Base-by-base conservation (phyloP, 1,140 invertebrate species). In the Drosophila tani region DNA sequence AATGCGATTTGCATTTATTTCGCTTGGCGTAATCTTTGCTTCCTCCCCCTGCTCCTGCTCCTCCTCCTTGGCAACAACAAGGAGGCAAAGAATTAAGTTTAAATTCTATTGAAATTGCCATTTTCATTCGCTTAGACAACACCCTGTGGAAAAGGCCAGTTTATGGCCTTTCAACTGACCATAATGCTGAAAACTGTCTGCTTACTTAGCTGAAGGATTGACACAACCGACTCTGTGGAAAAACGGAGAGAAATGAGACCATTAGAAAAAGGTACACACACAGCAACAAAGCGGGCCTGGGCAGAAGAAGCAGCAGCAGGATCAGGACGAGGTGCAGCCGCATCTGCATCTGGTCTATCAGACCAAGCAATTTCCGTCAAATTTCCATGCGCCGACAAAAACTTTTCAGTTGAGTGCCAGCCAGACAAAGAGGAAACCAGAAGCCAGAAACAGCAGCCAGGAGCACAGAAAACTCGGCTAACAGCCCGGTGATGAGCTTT, bases 1-100 rank as follows among this genome's bases (percentile, higher is more conserved):
- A 90, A 90, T 90, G 75, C 85, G 81, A 88, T 88, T 88, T 88
- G 79, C 85, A 88, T 88, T 88, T 90, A 90, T 90, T 85, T 81
- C 70, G 85, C 77, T 67, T 74, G 84, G 65, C 59, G 43, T 49
- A 64, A 75, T 64, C 73, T 69, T 50, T 38, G 50, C 73, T 59
- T 62, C 24, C 67, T 57, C 29, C 5, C n/a, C n/a, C 11, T 8
- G n/a, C 32, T 11, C 7, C 67, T 57, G 21, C 5, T 21, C n/a
- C 11, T 8, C 14, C 32, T 11, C 7, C 29, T n/a, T 40, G n/a
- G n/a, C 17, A 41, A 50, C 81, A 62, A 29, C 27, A 29, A 29
- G 27, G 27, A 73, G 29, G 24, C 2, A 3, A 38, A 51, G 29
- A 84, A 81, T 80, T 78, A 68, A 53, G 55, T 79, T 87, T 80